These are phyloP conservation scores for Paedocypris micromegethes DNA, from an alignment of 2,797 vertebrate genomes.

Conservation along the genomic window DNA sequence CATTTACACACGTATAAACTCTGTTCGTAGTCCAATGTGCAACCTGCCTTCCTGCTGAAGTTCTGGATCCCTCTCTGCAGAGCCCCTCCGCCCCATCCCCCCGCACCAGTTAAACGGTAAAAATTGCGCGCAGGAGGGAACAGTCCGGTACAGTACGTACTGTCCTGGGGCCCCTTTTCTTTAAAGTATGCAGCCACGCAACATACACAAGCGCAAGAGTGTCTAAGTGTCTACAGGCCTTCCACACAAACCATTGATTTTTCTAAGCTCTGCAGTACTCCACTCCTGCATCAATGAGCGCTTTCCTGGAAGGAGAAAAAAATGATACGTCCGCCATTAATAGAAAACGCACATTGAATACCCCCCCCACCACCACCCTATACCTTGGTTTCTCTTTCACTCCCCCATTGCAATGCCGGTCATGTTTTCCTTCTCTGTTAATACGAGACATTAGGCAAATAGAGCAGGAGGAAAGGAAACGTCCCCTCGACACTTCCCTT, in stretches of 20 bases:
- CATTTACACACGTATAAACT: too few species aligned
- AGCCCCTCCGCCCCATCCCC: slow-evolving; percentile 27
- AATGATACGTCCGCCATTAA: slow-evolving; percentile 32
- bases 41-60: slow-evolving; percentile 1
- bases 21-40: neutral
- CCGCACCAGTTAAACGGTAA: neutral
- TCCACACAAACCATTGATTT: slow-evolving; percentile 53
- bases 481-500: slow-evolving; percentile 9
- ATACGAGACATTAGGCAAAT: slow-evolving; percentile 17
- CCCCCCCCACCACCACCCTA: neutral
- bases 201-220: slow-evolving; percentile 8
- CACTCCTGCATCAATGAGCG: slow-evolving; percentile 41
- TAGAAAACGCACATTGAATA: slow-evolving; percentile 1
- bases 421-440: slow-evolving; percentile 27
- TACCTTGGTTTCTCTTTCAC: slow-evolving; percentile 4
- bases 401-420: slow-evolving; percentile 30
- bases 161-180: slow-evolving; percentile 24
- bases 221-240: slow-evolving; percentile 23
- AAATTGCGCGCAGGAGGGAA: slow-evolving; percentile 19
- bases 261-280: slow-evolving; percentile 39
- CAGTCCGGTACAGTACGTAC: slow-evolving; percentile 22
- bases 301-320: slow-evolving; percentile 59
- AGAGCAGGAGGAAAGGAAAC: slow-evolving; percentile 4
- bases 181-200: slow-evolving; percentile 27
- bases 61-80: slow-evolving; percentile 45